phyloP scores from a whole-genome alignment of 2,797 vertebrate genomes.

The Scarus forsteni region DNA sequence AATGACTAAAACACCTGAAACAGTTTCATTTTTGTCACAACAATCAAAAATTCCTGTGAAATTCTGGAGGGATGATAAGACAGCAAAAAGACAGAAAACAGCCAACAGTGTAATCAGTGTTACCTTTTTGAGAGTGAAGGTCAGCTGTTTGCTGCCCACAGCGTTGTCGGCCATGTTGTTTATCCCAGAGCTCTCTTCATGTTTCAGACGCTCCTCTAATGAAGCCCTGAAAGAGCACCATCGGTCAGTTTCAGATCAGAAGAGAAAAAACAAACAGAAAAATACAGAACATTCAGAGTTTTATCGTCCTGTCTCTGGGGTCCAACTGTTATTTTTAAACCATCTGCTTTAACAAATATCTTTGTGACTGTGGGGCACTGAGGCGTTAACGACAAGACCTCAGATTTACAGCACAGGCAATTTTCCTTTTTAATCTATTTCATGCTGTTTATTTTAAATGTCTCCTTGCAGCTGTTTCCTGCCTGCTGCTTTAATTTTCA shows the following conservation, averaged over 20 bases:
- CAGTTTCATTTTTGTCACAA: too few relatives aligned
- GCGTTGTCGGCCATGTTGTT: slow-evolving; percentile 85
- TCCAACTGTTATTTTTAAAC: background rate
- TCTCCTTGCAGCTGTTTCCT: background rate
- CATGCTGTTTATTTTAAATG: background rate
- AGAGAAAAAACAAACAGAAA: background rate
- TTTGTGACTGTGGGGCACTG: background rate
- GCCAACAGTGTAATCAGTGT: slow-evolving; percentile 16
- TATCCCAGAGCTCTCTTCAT: slow-evolving; percentile 88
- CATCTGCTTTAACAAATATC: background rate
- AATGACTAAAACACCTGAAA: too few relatives aligned
- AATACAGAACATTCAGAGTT: background rate
- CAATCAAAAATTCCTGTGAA: too few relatives aligned
- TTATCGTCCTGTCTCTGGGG: too few relatives aligned
- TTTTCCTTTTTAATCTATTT: background rate
- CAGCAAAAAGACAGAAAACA: background rate
- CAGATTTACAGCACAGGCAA: background rate
- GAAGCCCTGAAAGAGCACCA: slow-evolving; percentile 85
- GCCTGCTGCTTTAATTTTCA: background rate
- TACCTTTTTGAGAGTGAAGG: slow-evolving; percentile 95
- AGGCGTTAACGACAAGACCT: background rate
- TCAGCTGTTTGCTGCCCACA: slow-evolving; percentile 96
- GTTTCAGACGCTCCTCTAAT: slow-evolving; percentile 93
- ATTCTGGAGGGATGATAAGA: too few relatives aligned
- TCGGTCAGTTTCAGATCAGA: slow-evolving; percentile 5